Conservation (phyloP, 2,888 invertebrate genomes). For the Seladonia tumulorum region DNA sequence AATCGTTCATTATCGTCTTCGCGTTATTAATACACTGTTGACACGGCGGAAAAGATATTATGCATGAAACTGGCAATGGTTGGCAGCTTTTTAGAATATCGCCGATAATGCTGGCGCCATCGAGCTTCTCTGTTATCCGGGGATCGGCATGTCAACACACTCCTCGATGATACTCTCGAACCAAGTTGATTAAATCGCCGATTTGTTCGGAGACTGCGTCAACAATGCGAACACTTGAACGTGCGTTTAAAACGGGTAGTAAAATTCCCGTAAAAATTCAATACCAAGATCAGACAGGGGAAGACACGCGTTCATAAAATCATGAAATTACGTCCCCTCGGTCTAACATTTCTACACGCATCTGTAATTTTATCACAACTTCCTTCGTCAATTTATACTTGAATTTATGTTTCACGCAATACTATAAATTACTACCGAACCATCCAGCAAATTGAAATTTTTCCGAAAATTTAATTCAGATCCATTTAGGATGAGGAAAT, state of each 20-base stretch:
- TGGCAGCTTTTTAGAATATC: conserved; percentile 22
- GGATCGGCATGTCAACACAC: conserved; percentile 19
- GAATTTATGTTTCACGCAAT: too few relatives aligned
- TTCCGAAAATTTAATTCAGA: too few relatives aligned
- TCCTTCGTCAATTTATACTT: too few relatives aligned
- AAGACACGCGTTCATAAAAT: not conserved
- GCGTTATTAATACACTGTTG: conserved; percentile 5
- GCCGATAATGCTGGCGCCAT: conserved; percentile 17
- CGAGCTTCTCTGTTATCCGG: conserved; percentile 19
- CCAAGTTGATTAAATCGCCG: not conserved
- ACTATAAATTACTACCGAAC: too few relatives aligned
- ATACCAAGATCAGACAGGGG: not conserved
- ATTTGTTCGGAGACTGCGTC: not conserved
- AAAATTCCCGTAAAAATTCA: not conserved
- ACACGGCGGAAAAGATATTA: conserved; percentile 1
- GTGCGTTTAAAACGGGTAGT: not conserved
- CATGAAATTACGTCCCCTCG: not conserved
- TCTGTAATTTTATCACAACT: too few relatives aligned
- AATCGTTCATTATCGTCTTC: conserved; percentile 9
- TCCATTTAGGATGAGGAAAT: not conserved
- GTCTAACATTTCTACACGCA: not conserved
- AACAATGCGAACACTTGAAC: not conserved
- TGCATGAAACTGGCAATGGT: conserved; percentile 3
- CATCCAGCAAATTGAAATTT: too few relatives aligned
- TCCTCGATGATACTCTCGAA: not conserved